Base-by-base conservation (phyloP, 2,888 invertebrate genomes). In the Leptopterna dolabrata region DNA sequence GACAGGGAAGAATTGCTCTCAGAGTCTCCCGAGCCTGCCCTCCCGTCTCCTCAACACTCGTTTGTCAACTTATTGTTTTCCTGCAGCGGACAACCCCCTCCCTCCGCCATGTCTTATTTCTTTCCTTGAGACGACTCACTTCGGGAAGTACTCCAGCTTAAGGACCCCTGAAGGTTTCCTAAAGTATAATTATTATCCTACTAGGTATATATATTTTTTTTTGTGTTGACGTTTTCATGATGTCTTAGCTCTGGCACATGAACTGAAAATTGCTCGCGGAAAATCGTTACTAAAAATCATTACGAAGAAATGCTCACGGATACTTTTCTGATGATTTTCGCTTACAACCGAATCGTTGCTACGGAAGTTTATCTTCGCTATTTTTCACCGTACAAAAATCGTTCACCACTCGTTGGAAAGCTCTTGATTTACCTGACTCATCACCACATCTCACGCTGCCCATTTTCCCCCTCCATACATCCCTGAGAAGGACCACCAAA, bases 1-100 rank as follows among this genome's bases (percentile, higher is more conserved):
- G 86, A 87, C 86, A 80, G 78, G 45, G 78, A 87, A 87, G 86
- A 80, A 87, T 87, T 80, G 86, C 78, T 78, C 47, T 19, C 14
- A 24, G 78, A 24, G 45, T 41, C 78, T 78, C 16, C 11, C 16
- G 47, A n/a, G 16, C 47, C 81, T 55, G 14, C 30, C 81, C 47
- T 30, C 55, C 81, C 81, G n/a, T n/a, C 81, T 85, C 73, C 51
- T 63, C 70, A 87, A n/a, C 78, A 63, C 86, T 87, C 86, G 80
- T 87, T 87, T 87, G 86, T 87, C 86, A 87, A 87, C 86, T 87
- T 87, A 87, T 87, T 87, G 86, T 85, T 87, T 86, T 76, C 86
- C 86, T 87, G 86, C 80, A 80, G 45, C 86, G 63, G 86, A 87
- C 86, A 87, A 87, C 80, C 80, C 43, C 24, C 41, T 3, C 85